Evolutionary conservation across 2,113 vertebrate genomes (phyloP).

Genomic region (Myrmophylax atrothorax): DNA sequence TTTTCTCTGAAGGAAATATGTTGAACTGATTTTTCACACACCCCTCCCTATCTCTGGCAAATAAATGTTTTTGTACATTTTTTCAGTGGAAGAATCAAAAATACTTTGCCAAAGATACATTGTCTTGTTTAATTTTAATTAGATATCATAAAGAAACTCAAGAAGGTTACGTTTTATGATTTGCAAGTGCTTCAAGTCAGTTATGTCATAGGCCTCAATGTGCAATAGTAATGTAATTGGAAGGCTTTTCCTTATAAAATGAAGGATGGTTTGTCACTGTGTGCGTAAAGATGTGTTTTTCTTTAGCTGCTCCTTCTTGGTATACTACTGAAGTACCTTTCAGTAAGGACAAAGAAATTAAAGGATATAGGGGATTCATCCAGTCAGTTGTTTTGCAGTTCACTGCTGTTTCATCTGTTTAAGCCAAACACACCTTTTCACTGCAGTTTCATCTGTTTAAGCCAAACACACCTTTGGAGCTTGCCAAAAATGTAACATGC

Average conservation of each 20-base stretch:
- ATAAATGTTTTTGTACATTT: background rate
- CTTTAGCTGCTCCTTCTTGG: background rate
- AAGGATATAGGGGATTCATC: background rate
- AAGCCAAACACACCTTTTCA: background rate
- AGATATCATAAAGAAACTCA: background rate
- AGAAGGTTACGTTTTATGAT: background rate
- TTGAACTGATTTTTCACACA: background rate
- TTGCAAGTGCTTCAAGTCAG: background rate
- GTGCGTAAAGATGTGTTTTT: background rate
- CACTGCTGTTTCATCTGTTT: background rate
- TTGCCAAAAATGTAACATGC: background rate
- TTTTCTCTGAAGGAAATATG: background rate
- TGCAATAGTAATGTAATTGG: background rate
- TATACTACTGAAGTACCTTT: background rate
- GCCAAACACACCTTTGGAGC: background rate
- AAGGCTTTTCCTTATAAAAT: background rate
- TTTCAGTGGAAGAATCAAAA: background rate
- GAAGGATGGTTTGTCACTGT: background rate
- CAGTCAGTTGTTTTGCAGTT: background rate
- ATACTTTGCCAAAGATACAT: background rate
- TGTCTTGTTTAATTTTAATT: background rate
- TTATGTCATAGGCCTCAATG: background rate
- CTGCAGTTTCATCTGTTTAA: background rate
- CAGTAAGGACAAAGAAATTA: background rate
- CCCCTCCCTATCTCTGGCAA: background rate